Evolutionary conservation across 1,140 invertebrate genomes (phyloP), one percentile per base, ranked within the genome.

Genomic region (Archivesica marissinica): DNA sequence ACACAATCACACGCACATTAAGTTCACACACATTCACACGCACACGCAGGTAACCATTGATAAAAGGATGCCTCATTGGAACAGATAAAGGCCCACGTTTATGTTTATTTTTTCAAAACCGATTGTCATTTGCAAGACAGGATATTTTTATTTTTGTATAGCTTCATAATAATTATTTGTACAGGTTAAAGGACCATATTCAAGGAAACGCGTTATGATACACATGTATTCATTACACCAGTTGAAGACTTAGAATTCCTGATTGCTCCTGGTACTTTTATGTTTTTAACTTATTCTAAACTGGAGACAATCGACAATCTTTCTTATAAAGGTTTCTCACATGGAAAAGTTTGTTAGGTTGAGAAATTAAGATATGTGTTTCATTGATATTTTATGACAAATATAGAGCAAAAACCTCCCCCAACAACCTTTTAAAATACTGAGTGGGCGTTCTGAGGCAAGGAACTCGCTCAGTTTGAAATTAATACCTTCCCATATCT

Each of bases 401-500:
- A 47, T 72, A 72, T 72, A 44, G 30, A 4, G 38, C 6, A 72
- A 72, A 72, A 72, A 72, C 54, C 33, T 25, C 1, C 39, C 33
- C 25, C 28, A 70, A 44, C 20, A 33, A 72, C 68, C 41, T 72
- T 72, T 72, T 52, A 17, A 52, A 72, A 72, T 33, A 72, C 6
- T 28, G 41, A 72, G 68, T 72, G 68, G 68, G 68, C 68, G 68
- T 72, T 50, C 13, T 15, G 17, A 72, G 39, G 25, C n/a, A 17
- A 0, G 39, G 25, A 44, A 70, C 4, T 41, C 28, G 28, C 33
- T 66, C 33, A 23, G 39, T 47, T 41, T 72, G 39, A 72, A 50
- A 50, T 30, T 72, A 72, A 72, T 72, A 47, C 50, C 68, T 72
- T 72, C 68, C 44, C 68, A 50, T 72, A 47, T 72, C 17, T 47